These are phyloP conservation scores for Strigamia crassipes DNA, from an alignment of 2,888 invertebrate genomes.

Conservation along the genomic window DNA sequence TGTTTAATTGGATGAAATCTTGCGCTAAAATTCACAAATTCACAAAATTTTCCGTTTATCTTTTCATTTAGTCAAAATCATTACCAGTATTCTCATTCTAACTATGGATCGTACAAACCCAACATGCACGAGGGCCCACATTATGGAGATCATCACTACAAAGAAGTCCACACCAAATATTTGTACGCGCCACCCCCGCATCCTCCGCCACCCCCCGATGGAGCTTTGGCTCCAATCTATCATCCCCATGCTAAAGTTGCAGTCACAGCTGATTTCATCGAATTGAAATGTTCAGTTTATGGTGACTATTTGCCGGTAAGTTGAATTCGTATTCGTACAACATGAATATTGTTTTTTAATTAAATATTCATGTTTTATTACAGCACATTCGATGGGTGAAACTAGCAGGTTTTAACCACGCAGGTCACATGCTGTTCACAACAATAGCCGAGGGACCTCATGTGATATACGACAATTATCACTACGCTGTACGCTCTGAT, in stretches of 20 bases:
- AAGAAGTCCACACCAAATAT: conserved; percentile 34
- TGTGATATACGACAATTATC: conserved; percentile 48
- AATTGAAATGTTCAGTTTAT: conserved; percentile 48
- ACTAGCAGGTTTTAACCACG: conserved; percentile 46
- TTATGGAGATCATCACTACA: not conserved
- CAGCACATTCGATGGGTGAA: conserved; percentile 50
- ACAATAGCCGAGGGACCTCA: conserved; percentile 49
- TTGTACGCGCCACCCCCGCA: conserved; percentile 33
- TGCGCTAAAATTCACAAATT: not conserved
- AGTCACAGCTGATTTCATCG: conserved; percentile 49
- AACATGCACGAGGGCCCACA: not conserved
- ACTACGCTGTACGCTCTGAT: conserved; percentile 49
- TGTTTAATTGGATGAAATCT: not conserved
- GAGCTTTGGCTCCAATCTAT: conserved; percentile 48
- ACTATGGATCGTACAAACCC: not conserved
- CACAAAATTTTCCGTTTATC: not conserved
- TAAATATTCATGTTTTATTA: not conserved
- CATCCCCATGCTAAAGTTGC: conserved; percentile 47
- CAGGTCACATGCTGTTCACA: conserved; percentile 49
- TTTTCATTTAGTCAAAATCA: not conserved
- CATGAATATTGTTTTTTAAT: not conserved
- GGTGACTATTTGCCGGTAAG: conserved; percentile 49
- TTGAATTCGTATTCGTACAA: not conserved
- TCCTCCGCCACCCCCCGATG: conserved; percentile 47
- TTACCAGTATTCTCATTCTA: not conserved